Conservation (phyloP, 2,797 vertebrate genomes). For the Halcyon chelicuti region DNA sequence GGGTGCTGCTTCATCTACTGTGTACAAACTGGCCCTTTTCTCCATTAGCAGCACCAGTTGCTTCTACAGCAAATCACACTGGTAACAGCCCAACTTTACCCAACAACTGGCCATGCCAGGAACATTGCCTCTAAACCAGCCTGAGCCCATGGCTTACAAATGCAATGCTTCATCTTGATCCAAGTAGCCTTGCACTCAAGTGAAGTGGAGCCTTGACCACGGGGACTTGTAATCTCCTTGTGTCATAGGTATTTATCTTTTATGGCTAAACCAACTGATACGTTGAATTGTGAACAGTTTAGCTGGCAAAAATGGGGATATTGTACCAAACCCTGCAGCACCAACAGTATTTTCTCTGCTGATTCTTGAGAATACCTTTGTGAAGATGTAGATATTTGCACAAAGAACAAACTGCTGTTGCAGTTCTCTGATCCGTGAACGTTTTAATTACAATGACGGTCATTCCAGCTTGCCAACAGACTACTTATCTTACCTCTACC, state of each 20-base stretch:
- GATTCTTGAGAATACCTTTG: background rate
- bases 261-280: background rate
- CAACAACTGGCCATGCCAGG: background rate
- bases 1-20: background rate
- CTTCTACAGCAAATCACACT: background rate
- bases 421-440: background rate
- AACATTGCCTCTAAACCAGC: background rate
- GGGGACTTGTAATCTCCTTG: background rate
- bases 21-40: background rate
- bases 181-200: background rate
- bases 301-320: background rate
- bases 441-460: background rate
- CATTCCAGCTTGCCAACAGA: conserved; percentile 9
- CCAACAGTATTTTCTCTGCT: background rate
- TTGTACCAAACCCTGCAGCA: background rate
- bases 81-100: background rate
- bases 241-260: background rate
- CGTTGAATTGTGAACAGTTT: background rate
- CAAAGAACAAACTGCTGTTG: conserved; percentile 35
- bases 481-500: conserved; percentile 17
- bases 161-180: background rate
- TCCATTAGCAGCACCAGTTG: background rate
- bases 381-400: background rate
- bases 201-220: background rate
- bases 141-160: background rate